phyloP scores from a whole-genome alignment of 2,888 invertebrate genomes.

The Hyppa rectilinea region DNA sequence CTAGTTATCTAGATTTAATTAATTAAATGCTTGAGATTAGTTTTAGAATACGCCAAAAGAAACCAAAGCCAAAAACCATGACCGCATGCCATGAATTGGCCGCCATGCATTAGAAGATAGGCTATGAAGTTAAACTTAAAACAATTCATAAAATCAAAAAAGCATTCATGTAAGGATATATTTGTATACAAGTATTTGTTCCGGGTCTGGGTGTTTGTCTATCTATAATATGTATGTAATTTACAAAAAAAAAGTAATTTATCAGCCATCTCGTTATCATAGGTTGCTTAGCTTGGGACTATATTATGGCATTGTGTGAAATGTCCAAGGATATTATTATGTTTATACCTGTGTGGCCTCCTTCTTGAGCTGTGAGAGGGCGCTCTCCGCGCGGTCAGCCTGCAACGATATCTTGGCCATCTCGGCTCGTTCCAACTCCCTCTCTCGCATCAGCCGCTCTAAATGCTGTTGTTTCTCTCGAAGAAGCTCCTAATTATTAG shows the following conservation, averaged over 20 bases:
- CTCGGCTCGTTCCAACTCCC: constrained; percentile 97
- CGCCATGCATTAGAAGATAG: neutral
- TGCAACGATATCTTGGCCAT: constrained; percentile 95
- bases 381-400: constrained; percentile 94
- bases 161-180: constrained; percentile 14
- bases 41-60: constrained; percentile 37
- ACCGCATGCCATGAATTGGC: constrained; percentile 13
- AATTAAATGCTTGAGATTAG: constrained; percentile 15
- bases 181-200: too few species aligned
- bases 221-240: too few species aligned
- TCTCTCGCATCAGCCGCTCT: constrained; percentile 97
- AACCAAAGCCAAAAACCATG: constrained; percentile 7
- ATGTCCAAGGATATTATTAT: too few species aligned
- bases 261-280: too few species aligned
- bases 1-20: constrained; percentile 13
- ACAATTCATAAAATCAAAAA: constrained; percentile 28
- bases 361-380: constrained; percentile 90
- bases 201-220: too few species aligned
- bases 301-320: too few species aligned
- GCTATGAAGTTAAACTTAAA: neutral
- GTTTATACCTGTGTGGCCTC: constrained; percentile 93
- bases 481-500: constrained; percentile 93
- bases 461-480: constrained; percentile 98
- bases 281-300: too few species aligned
- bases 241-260: too few species aligned